Evolutionary conservation across 2,113 vertebrate species (phyloP), one percentile per base, ranked within the genome.

Genomic region (Columba livia): DNA sequence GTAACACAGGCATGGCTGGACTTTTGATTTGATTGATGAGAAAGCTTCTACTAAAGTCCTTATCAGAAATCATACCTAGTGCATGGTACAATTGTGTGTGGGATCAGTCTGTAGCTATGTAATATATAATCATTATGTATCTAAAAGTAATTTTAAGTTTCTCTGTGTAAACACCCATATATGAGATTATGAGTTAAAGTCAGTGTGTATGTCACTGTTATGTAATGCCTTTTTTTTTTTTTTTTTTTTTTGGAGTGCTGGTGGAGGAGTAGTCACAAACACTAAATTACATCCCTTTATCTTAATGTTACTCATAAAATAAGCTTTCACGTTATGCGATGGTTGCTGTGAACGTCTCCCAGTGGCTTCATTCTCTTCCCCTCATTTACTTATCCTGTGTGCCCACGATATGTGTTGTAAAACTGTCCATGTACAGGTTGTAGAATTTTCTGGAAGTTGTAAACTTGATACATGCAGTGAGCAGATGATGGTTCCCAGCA

Each of bases 341-440:
- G 5, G 26, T 42, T 64, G 26, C 26, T 85, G 42, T 42, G 50
- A 75, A 67, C 2, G 1, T 58, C 47, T 89, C 69, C 50, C 36
- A 9, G 29, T 9, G 36, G 65, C 6, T 51, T 77, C 26, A 17
- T 69, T 34, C 40, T 85, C 34, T 79, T 71, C 42, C 25, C 17
- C 20, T 79, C 3, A 0, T 60, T 72, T 56, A 23, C 31, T 84
- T 29, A 69, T 71, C 42, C 19, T 7, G 13, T 12, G 40, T 12
- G 10, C 34, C 53, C 12, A 69, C 1, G 1, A 12, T 32, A 2
- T 0, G 0, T 12, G 4, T 38, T 36, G 48, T 82, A 29, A 66
- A 90, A 28, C 15, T 29, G 44, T 12, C 58, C 10, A 7, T 0
- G 2, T 6, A 32, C 4, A 38, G 44, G 28, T 12, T 47, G 34